These are phyloP conservation scores for Lithophane semibrunnea DNA, from an alignment of 2,888 invertebrate species.

Conservation along the genomic window DNA sequence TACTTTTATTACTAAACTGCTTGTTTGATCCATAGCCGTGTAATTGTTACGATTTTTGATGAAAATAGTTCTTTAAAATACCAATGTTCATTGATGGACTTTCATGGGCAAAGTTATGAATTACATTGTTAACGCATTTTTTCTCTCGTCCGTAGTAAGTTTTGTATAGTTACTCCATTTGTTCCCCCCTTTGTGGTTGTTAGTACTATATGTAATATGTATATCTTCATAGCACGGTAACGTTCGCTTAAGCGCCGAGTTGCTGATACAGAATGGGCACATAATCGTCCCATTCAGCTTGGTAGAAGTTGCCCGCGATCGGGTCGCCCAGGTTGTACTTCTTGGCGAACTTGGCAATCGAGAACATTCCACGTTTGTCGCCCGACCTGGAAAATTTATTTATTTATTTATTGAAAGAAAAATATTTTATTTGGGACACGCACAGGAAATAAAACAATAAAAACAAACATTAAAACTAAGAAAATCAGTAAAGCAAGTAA, in stretches of 20 bases:
- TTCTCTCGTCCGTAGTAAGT: neutral
- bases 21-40: neutral
- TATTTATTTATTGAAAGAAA: no score
- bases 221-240: neutral
- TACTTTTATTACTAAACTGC: neutral
- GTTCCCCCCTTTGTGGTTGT: slow-evolving; percentile 1
- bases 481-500: no score
- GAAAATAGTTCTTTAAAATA: neutral
- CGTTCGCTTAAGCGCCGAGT: slow-evolving; percentile 76
- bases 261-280: slow-evolving; percentile 91
- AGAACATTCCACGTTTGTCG: slow-evolving; percentile 82
- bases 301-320: slow-evolving; percentile 95
- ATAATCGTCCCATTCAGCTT: slow-evolving; percentile 95
- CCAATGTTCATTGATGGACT: neutral
- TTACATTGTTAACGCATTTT: neutral
- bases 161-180: slow-evolving; percentile 36
- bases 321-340: slow-evolving; percentile 94
- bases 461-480: no score
- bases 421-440: no score
- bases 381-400: slow-evolving; percentile 78
- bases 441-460: no score
- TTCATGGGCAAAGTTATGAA: neutral
- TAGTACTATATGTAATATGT: neutral
- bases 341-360: slow-evolving; percentile 91
- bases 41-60: neutral